Base-by-base conservation (phyloP, 2,113 vertebrate species). In the Ctenomys sociabilis region DNA sequence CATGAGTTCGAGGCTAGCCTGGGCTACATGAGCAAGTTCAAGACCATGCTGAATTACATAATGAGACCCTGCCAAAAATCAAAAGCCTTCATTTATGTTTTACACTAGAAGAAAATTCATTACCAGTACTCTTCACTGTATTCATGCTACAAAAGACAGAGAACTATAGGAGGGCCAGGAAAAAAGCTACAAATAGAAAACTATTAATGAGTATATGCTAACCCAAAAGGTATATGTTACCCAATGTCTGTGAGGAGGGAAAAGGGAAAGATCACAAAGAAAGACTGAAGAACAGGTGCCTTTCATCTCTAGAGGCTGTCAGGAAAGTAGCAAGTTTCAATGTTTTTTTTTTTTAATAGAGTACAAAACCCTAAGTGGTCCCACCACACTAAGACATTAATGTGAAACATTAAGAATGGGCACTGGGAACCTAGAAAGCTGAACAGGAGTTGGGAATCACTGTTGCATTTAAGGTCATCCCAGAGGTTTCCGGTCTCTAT, bases 231-330 rank as follows among this genome's bases (percentile, higher is more conserved):
- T 45, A 43, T 3, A 28, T 64, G 37, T 64, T 43, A 77, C 54
- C 40, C 21, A 81, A 1, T 5, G 49, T 28, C 30, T 4, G 5
- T 59, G 77, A 37, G 59, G 66, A 13, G 75, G 26, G n/a, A 32
- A 52, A 95, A 70, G 92, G 0, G 13, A 91, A 64, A 94, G 92
- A 88, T 82, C 45, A n/a, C 49, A 73, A 93, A 83, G 37, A 90
- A 16, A 91, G 86, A 77, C 68, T 78, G 16, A 63, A 86, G 68
- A 75, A 22, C 66, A 45, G 35, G 45, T 7, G 83, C 10, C 22
- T 72, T 43, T 90, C 37, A 89, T 94, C 1, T 75, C 61, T 57
- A 87, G 73, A 90, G 92, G 84, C 54, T 78, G 13, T 72, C 77
- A 80, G 59, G 64, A 93, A 93, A 93, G 90, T 85, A 95, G 0